phyloP scores from a whole-genome alignment of 2,797 vertebrate genomes.

The Megaceryle alcyon region DNA sequence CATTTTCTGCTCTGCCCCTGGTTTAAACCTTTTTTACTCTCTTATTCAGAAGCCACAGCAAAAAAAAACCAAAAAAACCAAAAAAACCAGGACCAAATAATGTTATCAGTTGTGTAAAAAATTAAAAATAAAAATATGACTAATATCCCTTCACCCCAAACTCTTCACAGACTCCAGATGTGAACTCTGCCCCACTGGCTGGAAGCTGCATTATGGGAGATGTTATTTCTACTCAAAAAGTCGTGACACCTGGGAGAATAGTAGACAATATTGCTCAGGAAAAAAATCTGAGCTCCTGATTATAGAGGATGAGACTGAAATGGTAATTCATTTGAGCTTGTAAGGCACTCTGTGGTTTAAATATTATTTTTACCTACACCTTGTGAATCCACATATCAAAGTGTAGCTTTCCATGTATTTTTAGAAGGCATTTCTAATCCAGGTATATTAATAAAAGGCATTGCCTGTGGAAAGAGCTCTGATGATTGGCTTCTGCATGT shows the following conservation, averaged over 20 bases:
- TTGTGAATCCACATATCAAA: neutral
- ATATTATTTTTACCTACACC: neutral
- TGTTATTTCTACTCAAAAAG: constrained; percentile 26
- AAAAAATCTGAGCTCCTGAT: neutral
- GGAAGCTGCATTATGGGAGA: neutral
- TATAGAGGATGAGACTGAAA: neutral
- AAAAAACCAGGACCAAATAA: neutral
- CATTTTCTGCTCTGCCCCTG: neutral
- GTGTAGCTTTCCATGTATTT: neutral
- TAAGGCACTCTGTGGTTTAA: neutral
- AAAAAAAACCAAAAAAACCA: neutral
- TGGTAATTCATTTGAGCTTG: neutral
- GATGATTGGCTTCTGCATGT: neutral
- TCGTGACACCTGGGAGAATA: neutral
- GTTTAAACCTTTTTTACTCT: neutral
- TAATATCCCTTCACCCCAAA: neutral
- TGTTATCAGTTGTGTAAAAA: neutral
- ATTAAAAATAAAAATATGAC: too few species aligned
- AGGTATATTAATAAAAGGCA: neutral
- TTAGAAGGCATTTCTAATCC: neutral
- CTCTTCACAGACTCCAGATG: neutral
- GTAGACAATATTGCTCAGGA: neutral
- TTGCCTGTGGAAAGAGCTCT: neutral
- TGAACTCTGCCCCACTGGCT: constrained; percentile 1
- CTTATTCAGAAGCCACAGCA: neutral